Conservation (phyloP, 2,888 invertebrate species). For the Chrysotoxum bicinctum region DNA sequence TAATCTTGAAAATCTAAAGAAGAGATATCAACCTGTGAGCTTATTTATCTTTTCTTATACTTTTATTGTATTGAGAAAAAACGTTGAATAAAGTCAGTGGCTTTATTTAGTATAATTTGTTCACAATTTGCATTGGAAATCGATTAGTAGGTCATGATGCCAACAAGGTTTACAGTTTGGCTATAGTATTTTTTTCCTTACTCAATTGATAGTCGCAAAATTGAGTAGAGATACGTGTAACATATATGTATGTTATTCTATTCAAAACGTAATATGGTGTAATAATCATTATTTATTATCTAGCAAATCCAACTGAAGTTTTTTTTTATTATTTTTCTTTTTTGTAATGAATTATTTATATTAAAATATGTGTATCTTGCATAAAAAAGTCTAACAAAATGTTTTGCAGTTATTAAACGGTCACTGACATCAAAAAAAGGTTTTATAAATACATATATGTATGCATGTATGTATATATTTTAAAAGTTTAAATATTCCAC, state of each 20-base stretch:
- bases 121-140: slow-evolving; percentile 39
- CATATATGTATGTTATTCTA: not conserved
- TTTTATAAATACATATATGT: not conserved
- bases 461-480: too few species aligned
- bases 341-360: not conserved
- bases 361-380: not conserved
- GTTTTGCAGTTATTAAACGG: not conserved
- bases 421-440: not conserved
- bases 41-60: slow-evolving; percentile 2
- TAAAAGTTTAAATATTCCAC: too few species aligned
- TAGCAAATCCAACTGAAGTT: not conserved
- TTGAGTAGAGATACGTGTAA: not conserved
- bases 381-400: not conserved
- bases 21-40: slow-evolving; percentile 17
- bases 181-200: slow-evolving; percentile 3
- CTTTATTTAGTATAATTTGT: slow-evolving; percentile 18
- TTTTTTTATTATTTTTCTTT: not conserved
- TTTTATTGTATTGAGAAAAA: not conserved
- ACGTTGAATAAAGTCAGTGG: not conserved
- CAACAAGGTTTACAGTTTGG: slow-evolving; percentile 23
- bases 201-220: not conserved
- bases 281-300: not conserved
- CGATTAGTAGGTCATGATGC: slow-evolving; percentile 58
- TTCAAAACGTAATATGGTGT: not conserved
- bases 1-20: slow-evolving; percentile 31